phyloP scores from a whole-genome alignment of 2,113 vertebrate species.

The Tragulus kanchil region DNA sequence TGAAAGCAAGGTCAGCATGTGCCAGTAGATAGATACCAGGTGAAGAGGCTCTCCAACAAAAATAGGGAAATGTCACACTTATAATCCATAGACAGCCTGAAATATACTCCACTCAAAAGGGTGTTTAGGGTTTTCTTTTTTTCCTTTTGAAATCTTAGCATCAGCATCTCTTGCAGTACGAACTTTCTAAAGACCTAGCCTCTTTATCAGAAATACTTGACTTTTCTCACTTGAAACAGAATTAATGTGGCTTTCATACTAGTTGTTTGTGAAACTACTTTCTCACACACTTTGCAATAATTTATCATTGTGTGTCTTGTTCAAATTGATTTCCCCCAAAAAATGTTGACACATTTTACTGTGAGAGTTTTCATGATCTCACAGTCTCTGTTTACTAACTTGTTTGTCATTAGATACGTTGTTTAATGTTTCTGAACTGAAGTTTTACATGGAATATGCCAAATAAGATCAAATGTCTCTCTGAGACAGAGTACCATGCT shows the following conservation, averaged over 20 bases:
- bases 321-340: background rate
- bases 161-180: background rate
- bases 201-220: background rate
- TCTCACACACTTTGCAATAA: background rate
- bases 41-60: background rate
- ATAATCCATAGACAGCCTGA: background rate
- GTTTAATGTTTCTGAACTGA: background rate
- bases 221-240: background rate
- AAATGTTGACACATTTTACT: background rate
- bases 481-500: background rate
- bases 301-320: background rate
- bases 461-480: no score
- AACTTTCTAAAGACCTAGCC: background rate
- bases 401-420: background rate
- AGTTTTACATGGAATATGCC: no score
- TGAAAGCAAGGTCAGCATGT: background rate
- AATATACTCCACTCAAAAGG: background rate
- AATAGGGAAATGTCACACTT: background rate
- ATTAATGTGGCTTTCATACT: background rate
- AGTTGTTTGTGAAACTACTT: background rate
- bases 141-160: background rate
- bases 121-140: background rate
- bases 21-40: background rate
- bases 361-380: background rate
- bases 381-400: background rate